Conservation (phyloP, 37 sponge, comb jelly and placozoan species). For the Amphimedon queenslandica region DNA sequence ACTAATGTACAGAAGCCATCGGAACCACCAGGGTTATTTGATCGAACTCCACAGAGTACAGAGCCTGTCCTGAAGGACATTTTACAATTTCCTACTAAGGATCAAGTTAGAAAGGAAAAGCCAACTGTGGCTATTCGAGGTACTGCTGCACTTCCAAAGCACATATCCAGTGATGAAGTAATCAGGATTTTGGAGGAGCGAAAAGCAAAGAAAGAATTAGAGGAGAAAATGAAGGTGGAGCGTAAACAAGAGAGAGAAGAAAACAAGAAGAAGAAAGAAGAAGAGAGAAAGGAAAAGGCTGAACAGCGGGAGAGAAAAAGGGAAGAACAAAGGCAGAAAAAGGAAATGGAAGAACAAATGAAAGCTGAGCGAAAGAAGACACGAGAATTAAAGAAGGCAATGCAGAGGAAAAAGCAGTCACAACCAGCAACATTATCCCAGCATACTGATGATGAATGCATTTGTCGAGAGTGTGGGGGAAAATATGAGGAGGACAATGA, state of each 20-base stretch:
- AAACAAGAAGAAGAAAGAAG: too few relatives aligned
- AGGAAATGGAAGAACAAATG: neutral
- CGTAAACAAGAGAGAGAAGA: too few relatives aligned
- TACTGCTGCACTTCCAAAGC: neutral
- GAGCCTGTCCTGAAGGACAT: neutral
- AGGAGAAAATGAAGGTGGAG: too few relatives aligned
- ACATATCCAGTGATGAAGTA: neutral
- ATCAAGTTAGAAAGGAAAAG: neutral
- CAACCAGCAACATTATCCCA: neutral
- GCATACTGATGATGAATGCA: neutral
- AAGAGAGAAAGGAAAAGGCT: neutral
- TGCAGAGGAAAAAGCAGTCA: neutral
- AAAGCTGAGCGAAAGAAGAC: too few relatives aligned
- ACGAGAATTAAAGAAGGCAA: neutral
- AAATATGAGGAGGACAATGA: neutral
- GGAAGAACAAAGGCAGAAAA: neutral
- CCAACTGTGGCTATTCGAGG: neutral
- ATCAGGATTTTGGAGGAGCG: neutral
- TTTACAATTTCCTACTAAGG: neutral
- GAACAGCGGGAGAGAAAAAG: neutral
- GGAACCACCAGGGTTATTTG: neutral
- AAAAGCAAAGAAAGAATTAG: too few relatives aligned
- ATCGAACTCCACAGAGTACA: neutral
- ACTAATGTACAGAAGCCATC: neutral
- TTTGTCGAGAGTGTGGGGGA: neutral